A percentile compares a stretch with the other conserved stretches of the same genome.
These are phyloP conservation scores for Nannoperca australis DNA, from an alignment of 2,797 vertebrate species.

Conservation along the genomic window DNA sequence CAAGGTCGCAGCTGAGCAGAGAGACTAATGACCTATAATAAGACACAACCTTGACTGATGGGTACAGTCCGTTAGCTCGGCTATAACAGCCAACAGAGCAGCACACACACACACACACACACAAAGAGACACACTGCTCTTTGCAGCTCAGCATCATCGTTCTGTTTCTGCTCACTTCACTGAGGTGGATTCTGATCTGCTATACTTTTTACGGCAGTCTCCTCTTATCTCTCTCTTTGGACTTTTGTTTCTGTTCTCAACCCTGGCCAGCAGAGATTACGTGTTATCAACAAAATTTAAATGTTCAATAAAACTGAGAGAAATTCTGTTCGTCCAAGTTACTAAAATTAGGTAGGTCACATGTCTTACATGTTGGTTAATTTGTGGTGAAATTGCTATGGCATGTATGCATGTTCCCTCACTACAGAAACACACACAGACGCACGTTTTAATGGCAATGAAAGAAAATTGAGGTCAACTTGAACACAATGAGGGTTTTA, in stretches of 20 bases:
- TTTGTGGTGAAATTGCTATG: background rate
- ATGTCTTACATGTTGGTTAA: background rate
- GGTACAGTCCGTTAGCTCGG: conserved; percentile 72
- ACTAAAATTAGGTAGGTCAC: background rate
- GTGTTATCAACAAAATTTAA: conserved; percentile 1
- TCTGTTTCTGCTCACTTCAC: conserved; percentile 32
- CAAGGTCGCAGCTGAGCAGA: conserved; percentile 78
- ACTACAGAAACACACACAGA: background rate
- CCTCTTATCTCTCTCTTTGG: background rate
- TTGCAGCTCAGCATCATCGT: conserved; percentile 35
- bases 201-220: conserved; percentile 20
- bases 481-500: background rate
- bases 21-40: conserved; percentile 81
- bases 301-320: background rate
- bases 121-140: conserved; percentile 22
- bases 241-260: background rate
- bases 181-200: conserved; percentile 43
- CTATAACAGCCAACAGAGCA: conserved; percentile 56
- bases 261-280: background rate
- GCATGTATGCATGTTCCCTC: background rate
- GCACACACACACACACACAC: conserved; percentile 2
- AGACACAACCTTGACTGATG: conserved; percentile 81
- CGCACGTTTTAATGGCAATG: background rate
- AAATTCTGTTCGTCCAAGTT: background rate
- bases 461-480: conserved; percentile 1